Evolutionary conservation across 2,888 invertebrate genomes (phyloP).

Genomic region (Brenthis ino): DNA sequence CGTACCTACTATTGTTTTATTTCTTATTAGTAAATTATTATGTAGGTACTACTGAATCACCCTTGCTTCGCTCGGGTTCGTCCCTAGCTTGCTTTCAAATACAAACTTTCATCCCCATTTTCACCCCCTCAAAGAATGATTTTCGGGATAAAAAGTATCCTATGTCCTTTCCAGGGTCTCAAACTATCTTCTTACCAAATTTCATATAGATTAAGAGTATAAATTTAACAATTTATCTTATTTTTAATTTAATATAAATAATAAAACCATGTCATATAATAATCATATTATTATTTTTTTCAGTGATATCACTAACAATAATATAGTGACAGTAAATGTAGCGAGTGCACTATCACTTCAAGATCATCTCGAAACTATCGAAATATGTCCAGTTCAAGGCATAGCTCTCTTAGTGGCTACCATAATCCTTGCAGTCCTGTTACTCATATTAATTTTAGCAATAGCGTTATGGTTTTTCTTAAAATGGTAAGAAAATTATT

Average conservation of each 20-base stretch:
- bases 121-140: too few relatives aligned
- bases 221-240: neutral
- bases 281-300: constrained; percentile 41
- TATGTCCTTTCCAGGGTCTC: too few relatives aligned
- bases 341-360: constrained; percentile 61
- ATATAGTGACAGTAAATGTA: constrained; percentile 52
- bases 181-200: too few relatives aligned
- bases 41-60: too few relatives aligned
- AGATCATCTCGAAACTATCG: constrained; percentile 66
- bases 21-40: too few relatives aligned
- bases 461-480: constrained; percentile 63
- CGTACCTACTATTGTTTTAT: too few relatives aligned
- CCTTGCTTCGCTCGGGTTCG: too few relatives aligned
- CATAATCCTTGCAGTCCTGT: constrained; percentile 65
- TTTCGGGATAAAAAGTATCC: too few relatives aligned
- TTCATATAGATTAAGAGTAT: too few relatives aligned
- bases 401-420: constrained; percentile 67
- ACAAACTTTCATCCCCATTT: too few relatives aligned
- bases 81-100: too few relatives aligned
- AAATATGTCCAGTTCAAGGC: constrained; percentile 55
- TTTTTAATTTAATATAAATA: neutral
- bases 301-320: constrained; percentile 64
- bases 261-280: neutral
- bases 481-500: constrained; percentile 57
- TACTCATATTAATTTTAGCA: constrained; percentile 62